Base-by-base conservation (phyloP, 2,888 invertebrate species). In the Hololepta plana region DNA sequence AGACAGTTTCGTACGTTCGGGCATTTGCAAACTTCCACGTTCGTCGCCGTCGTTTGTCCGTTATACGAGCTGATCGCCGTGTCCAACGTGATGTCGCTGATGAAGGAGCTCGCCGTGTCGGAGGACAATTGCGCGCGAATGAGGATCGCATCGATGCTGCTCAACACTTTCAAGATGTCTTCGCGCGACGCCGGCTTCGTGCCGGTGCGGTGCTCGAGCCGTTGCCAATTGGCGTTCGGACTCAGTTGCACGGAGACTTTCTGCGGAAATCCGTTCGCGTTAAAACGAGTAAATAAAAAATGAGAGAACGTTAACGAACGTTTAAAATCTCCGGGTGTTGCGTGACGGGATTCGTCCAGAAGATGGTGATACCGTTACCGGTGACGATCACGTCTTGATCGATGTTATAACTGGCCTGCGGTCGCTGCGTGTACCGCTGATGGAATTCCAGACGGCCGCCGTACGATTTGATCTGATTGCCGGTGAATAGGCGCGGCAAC, bases 61-160 rank as follows among this genome's bases (percentile, higher is more conserved):
- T 72, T 66, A 23, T 64, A 59, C 3, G 44, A 46, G 19, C 67
- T 64, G 1, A 73, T 70, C 1, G 88, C 84, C 2, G 81, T 77
- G 39, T 93, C 91, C 51, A 95, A 64, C 12, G 73, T 69, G 1
- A 96, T 76, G 45, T 90, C 85, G 31, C 81, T 73, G 22, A 96
- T 69, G 24, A 69, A 67, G 2, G 64, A 56, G 1, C 72, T 65
- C 1, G 63, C 58, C 31, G 70, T 67, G 34, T 77, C 65, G 26
- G 62, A 57, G 0, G 68, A 64, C 23, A 68, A 66, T 2, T 84
- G 75, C 2, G 90, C 91, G 27, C 87, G 67, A 13, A 95, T 74
- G 5, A 87, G 57, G 32, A 90, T 75, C 7, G 75, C 67, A 40
- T 84, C 75, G 7, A 98, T 54, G 41, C 81, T 79, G 13, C 82